Base-by-base conservation (phyloP, 2,797 vertebrate genomes). In the Acestrorhynchus altus region DNA sequence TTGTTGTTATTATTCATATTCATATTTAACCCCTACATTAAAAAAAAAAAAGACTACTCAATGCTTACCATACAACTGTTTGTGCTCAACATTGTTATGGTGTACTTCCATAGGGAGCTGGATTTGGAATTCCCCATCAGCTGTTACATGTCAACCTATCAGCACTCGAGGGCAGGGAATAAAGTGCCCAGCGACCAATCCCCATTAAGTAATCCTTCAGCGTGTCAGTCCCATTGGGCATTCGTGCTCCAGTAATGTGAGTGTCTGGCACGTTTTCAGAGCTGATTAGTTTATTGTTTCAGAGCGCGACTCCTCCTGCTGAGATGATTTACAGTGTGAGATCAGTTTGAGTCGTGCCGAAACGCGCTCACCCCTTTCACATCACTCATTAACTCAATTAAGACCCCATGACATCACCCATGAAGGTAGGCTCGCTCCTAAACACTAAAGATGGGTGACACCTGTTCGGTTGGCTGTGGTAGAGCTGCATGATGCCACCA, bases 361-460 rank as follows among this genome's bases (percentile, higher is more conserved):
- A 88, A 88, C 77, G 76, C 81, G 87, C 84, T 89, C 79, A 81
- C 88, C 86, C 87, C 86, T 84, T 84, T 84, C 80, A 85, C 70
- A 78, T 85, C 81, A 83, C 77, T 72, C 83, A 87, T 90, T 89
- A 90, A 93, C 92, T 86, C 80, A 82, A 86, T 85, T 79, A 85
- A 85, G 85, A 86, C 78, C 20, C 76, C 0, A 74, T 88, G 90
- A 93, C 88, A 86, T 87, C 85, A 90, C 89, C 88, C 88, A 86
- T 86, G 86, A 88, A 74, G 85, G 84, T 87, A 77, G 86, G 87
- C 85, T 88, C 89, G 90, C 89, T 83, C 73, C 70, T 81, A 85
- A 91, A 89, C 86, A 89, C 87, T 92, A 91, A 93, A 92, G 89
- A 93, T 81, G 86, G 85, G 85, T 92, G 91, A 89, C 92, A 94